Conservation (phyloP, 2,113 vertebrate species). For the Stercorarius parasiticus region DNA sequence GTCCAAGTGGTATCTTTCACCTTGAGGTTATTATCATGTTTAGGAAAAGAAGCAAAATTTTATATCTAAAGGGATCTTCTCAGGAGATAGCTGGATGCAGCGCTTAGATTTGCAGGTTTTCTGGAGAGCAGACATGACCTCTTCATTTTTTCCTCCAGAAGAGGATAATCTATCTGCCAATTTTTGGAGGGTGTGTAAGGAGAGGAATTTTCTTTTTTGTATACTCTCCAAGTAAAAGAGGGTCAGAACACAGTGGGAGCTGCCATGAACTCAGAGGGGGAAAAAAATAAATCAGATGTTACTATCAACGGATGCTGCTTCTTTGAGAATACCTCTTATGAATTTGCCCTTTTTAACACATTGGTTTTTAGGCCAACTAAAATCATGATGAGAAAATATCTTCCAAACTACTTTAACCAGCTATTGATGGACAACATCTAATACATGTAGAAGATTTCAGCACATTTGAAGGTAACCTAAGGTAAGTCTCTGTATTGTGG, state of each 20-base stretch:
- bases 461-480: background rate
- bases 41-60: background rate
- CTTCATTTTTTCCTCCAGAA: background rate
- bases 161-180: background rate
- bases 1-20: background rate
- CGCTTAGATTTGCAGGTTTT: background rate
- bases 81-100: background rate
- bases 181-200: conserved; percentile 33
- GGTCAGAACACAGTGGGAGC: background rate
- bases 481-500: background rate
- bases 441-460: background rate
- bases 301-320: background rate
- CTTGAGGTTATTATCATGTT: accelerated
- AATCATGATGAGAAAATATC: background rate
- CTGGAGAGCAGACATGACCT: background rate
- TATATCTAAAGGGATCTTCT: background rate
- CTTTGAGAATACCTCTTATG: background rate
- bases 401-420: background rate
- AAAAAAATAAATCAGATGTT: background rate
- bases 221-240: background rate
- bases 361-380: background rate
- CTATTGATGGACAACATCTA: background rate
- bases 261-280: background rate
- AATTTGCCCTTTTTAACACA: background rate
- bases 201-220: conserved; percentile 2